phyloP scores from a whole-genome alignment of 2,797 vertebrate genomes.

The Poecilia gillii region DNA sequence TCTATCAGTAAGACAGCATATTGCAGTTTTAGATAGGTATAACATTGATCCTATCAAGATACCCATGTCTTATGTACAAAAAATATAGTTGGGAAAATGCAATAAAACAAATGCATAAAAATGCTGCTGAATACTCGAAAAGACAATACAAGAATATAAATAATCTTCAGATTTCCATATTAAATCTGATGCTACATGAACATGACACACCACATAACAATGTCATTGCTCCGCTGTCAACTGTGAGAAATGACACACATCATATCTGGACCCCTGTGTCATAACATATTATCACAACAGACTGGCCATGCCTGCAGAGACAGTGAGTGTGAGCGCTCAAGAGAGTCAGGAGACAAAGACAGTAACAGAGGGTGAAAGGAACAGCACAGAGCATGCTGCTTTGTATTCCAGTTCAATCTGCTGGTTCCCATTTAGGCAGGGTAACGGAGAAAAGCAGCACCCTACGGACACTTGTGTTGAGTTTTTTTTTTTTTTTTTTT shows the following conservation, averaged over 20 bases:
- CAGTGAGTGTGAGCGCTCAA: constrained; percentile 22
- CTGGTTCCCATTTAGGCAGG: constrained; percentile 49
- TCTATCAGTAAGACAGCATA: constrained; percentile 60
- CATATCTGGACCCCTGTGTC: constrained; percentile 65
- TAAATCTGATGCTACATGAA: constrained; percentile 49
- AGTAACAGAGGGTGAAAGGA: constrained; percentile 63
- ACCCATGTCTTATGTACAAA: constrained; percentile 24
- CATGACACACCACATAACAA: constrained; percentile 57
- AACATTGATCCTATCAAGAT: constrained; percentile 52
- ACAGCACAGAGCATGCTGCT: constrained; percentile 64
- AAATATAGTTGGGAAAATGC: constrained; percentile 25
- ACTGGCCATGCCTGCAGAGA: constrained; percentile 53
- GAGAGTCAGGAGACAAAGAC: constrained; percentile 42
- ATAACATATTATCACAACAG: constrained; percentile 68
- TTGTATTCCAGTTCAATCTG: constrained; percentile 60
- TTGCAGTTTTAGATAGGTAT: constrained; percentile 45
- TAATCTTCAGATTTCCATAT: constrained; percentile 19
- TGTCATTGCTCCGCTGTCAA: constrained; percentile 50
- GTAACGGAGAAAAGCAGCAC: constrained; percentile 38
- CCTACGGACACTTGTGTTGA: constrained; percentile 38
- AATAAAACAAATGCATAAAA: constrained; percentile 29
- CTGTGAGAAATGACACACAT: constrained; percentile 75
- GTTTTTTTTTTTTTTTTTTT: constrained; percentile 1
- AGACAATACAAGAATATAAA: background rate
- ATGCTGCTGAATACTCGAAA: constrained; percentile 13